Percentiles rank a stretch among this genome's conserved stretches.
phyloP scores from a whole-genome alignment of 1,140 invertebrate genomes.

The Pachypeltis micranthus region DNA sequence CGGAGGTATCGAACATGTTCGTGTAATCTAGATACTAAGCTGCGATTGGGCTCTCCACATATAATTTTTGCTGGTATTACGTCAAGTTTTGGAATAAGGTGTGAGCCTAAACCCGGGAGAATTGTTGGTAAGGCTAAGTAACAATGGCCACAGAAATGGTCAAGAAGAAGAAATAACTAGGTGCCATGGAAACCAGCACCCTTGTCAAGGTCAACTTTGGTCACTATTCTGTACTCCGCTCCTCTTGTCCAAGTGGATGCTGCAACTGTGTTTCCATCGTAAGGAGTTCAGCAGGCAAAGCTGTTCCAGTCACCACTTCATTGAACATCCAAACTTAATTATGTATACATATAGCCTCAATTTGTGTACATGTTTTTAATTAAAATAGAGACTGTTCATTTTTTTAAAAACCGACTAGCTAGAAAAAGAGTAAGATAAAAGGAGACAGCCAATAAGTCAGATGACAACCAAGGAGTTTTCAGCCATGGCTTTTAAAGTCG shows the following conservation, averaged over 20 bases:
- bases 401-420: too few species aligned
- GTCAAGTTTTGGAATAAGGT: too few species aligned
- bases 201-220: conserved; percentile 38
- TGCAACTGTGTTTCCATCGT: conserved; percentile 56
- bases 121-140: too few species aligned
- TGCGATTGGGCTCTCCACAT: too few species aligned
- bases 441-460: too few species aligned
- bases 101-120: too few species aligned
- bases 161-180: conserved; percentile 93
- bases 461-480: too few species aligned
- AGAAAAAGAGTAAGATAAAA: too few species aligned
- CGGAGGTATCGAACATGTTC: too few species aligned
- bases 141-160: conserved; percentile 97
- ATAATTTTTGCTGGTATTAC: too few species aligned
- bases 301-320: conserved; percentile 13
- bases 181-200: conserved; percentile 33
- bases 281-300: conserved; percentile 66
- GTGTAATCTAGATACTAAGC: too few species aligned
- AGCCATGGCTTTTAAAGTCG: too few species aligned
- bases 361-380: conserved; percentile 19
- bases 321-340: neutral
- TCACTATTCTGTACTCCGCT: conserved; percentile 33
- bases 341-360: conserved; percentile 12
- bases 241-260: conserved; percentile 41
- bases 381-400: conserved; percentile 17